Base-by-base conservation (phyloP, 1,140 invertebrate genomes). In the Lepeophtheirus salmonis region DNA sequence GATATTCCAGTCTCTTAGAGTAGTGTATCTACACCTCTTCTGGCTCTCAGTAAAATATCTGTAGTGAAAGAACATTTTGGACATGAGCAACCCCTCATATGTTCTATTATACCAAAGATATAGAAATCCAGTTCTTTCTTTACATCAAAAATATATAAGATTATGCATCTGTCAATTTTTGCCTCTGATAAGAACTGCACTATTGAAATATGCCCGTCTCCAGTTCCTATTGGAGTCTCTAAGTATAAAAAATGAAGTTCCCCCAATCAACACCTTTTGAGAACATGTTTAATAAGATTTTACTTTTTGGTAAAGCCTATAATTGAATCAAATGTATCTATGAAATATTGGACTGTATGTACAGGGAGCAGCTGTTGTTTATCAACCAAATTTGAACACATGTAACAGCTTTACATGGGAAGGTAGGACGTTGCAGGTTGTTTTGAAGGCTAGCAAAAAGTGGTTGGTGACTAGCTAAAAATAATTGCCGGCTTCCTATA, bases 81-180 rank as follows among this genome's bases (percentile, higher is more conserved):
- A 65, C 75, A 76, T 1, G 68, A 64, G 67, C 71, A 72, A 56
- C 61, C 56, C 65, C 64, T 67, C 74, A 75, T 71, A 62, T 71
- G 73, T 65, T 73, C 70, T 12, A 75, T 64, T 25, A 72, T 77
- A 1, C 91, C 91, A 25, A 95, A 66, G 60, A 96, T 74, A 70
- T 89, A 95, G 74, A 95, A 96, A 65, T 83, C 81, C 13, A 95
- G 83, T 76, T 96, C 89, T 72, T 94, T 94, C 17, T 89, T 75
- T 1, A 96, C 91, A 73, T 96, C 91, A 41, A 89, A 72, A 22
- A 92, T 72, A 0, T 88, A 79, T 1, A 94, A 81, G 52, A 94
- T 75, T 49, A 95, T 72, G n/a, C 86, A 87, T 20, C 83, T 83
- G 56, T 80, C 74, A 23, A 81, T 74, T 0, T 74, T 74, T 20